Evolutionary conservation across 2,797 vertebrate species (phyloP), one percentile per base, ranked within the genome.

Genomic region (Amblyraja radiata): DNA sequence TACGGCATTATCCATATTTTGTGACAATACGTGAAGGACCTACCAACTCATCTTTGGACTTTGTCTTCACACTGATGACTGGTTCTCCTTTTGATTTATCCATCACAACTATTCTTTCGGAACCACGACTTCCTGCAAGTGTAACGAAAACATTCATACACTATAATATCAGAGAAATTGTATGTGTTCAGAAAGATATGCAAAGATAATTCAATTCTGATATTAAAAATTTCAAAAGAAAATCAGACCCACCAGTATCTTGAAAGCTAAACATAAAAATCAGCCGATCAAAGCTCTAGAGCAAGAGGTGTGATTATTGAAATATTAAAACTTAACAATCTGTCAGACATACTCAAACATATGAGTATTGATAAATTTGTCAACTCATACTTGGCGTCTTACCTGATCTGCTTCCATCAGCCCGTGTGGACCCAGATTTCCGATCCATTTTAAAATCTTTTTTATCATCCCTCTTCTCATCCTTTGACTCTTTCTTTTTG

Each of bases 61-160:
- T 97, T 6, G 99, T 97, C 95, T 99, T 99, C 90, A 99, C 97
- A 0, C 99, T 99, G 94, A 99, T 97, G 93, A 99, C 98, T 0
- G 98, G 99, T 88, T 99, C 99, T 71, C 99, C 99, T 95, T 99
- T 99, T 1, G 98, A 99, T 94, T 98, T 98, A 94, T 99, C 99
- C 99, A 99, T 99, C 0, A 99, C 97, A 0, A 99, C 99, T 0
- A 97, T 99, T 94, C 99, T 98, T 93, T 99, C 98, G 0, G 96
- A 96, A 93, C 95, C 97, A 90, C 96, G 96, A 95, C 95, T 96
- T 13, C 94, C 97, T 97, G 93, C 81, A 93, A 79, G 79, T 10
- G 11, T 10, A 90, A 84, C 90, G 86, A 21, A 18, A 73, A 92
- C 4, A 8, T n/a, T 86, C 63, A 23, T 54, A 21, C 8, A 58